Conservation (phyloP, 2,797 vertebrate genomes). For the Thunnus albacares region DNA sequence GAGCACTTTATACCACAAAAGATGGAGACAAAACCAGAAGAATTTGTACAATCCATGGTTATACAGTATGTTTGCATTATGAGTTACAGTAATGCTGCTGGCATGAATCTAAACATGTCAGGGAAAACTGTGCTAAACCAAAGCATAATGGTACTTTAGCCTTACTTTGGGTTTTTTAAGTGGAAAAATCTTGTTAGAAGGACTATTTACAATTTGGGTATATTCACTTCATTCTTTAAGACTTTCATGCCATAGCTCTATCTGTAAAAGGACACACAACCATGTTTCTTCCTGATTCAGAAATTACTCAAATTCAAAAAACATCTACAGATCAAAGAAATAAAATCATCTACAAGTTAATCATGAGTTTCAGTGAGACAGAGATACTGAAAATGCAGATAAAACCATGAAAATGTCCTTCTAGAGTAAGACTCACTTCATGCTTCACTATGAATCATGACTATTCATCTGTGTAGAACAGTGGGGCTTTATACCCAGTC, state of each 20-base stretch:
- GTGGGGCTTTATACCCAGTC: conserved; percentile 67
- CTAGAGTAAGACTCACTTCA: conserved; percentile 55
- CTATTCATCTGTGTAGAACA: conserved; percentile 76
- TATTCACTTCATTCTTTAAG: background rate
- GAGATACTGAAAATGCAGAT: conserved; percentile 12
- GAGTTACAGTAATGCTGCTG: background rate
- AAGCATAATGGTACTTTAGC: background rate
- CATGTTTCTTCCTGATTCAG: background rate
- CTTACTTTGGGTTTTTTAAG: background rate
- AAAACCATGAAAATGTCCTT: conserved; percentile 44
- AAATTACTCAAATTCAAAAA: background rate
- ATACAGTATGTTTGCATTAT: conserved; percentile 1
- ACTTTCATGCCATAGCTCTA: background rate
- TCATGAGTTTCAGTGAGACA: conserved; percentile 6
- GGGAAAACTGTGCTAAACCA: background rate
- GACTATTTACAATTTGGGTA: background rate
- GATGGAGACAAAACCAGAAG: conserved; percentile 11
- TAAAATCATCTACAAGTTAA: conserved; percentile 1
- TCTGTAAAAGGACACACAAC: background rate
- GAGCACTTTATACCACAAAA: background rate
- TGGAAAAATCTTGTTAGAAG: background rate
- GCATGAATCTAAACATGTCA: background rate
- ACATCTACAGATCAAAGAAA: background rate
- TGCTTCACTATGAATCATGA: conserved; percentile 67
- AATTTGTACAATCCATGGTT: conserved; percentile 4